Evolutionary conservation across 2,888 invertebrate genomes (phyloP).

Genomic region (Apoderus coryli): DNA sequence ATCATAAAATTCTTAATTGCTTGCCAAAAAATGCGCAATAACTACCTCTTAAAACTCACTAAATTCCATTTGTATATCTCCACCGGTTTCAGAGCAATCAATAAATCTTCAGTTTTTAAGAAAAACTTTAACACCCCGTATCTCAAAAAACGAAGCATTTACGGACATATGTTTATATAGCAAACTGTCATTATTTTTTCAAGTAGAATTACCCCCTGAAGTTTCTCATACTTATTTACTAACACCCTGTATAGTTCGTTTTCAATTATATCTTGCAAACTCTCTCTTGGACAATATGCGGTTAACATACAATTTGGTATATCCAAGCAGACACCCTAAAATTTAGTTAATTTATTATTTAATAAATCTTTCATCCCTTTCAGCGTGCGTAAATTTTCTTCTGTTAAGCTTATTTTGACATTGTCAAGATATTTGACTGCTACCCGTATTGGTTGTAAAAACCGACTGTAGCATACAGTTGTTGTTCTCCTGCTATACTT

Average conservation of each 20-base stretch:
- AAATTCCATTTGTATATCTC: no score
- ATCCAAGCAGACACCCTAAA: conserved; percentile 81
- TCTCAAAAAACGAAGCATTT: no score
- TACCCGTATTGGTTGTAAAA: conserved; percentile 83
- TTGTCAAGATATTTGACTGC: conserved; percentile 69
- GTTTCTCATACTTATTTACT: no score
- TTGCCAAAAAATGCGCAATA: no score
- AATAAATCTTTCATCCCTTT: conserved; percentile 86
- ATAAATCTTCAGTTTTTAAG: no score
- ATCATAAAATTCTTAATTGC: no score
- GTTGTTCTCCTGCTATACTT: conserved; percentile 66
- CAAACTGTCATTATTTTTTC: no score
- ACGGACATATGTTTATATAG: no score
- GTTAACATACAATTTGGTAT: conserved; percentile 76
- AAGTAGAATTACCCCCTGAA: no score
- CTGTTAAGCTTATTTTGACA: conserved; percentile 64
- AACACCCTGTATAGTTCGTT: conserved; percentile 94
- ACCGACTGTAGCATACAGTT: conserved; percentile 79
- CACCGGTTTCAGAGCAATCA: no score
- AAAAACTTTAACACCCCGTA: no score
- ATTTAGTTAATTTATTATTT: conserved; percentile 79
- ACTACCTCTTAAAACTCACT: no score
- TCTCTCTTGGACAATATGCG: conserved; percentile 94
- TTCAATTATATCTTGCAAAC: conserved; percentile 80
- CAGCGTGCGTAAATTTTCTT: conserved; percentile 73